Evolutionary conservation across 2,113 vertebrate genomes (phyloP).

Genomic region (Gavia stellata): DNA sequence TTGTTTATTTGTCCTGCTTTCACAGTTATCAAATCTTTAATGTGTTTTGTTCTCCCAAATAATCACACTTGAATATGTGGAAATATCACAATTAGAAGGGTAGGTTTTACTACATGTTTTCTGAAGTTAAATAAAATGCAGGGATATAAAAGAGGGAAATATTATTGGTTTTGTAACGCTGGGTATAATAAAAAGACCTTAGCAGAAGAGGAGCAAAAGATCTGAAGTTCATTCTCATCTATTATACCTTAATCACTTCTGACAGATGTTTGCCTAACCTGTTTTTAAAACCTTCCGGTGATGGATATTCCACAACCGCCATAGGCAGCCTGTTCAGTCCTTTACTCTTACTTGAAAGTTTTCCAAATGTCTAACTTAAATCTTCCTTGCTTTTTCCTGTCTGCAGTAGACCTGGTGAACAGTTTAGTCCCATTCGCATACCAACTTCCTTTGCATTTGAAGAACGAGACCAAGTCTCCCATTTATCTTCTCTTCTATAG

Average conservation of each 20-base stretch:
- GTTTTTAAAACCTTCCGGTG: neutral
- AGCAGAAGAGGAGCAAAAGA: neutral
- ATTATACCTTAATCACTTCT: neutral
- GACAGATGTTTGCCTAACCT: slow-evolving; percentile 8
- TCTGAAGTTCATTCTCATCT: neutral
- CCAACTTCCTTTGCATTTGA: neutral
- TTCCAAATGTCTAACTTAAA: slow-evolving; percentile 5
- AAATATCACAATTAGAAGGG: neutral
- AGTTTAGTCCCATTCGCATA: neutral
- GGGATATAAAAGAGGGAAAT: neutral
- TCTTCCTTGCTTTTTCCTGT: slow-evolving; percentile 5
- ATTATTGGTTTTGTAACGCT: neutral
- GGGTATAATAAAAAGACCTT: neutral
- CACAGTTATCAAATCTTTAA: neutral
- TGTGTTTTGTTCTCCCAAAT: neutral
- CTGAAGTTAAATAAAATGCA: neutral
- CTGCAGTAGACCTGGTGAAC: slow-evolving; percentile 9
- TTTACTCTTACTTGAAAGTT: slow-evolving; percentile 28
- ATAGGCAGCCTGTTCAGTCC: neutral
- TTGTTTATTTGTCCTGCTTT: neutral
- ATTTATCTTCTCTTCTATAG: slow-evolving; percentile 6
- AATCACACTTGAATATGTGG: neutral
- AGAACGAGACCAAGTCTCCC: neutral
- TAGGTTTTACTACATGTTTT: neutral
- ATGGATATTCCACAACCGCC: slow-evolving; percentile 2